Base-by-base conservation (phyloP, 1,140 invertebrate genomes). In the Popillia japonica region DNA sequence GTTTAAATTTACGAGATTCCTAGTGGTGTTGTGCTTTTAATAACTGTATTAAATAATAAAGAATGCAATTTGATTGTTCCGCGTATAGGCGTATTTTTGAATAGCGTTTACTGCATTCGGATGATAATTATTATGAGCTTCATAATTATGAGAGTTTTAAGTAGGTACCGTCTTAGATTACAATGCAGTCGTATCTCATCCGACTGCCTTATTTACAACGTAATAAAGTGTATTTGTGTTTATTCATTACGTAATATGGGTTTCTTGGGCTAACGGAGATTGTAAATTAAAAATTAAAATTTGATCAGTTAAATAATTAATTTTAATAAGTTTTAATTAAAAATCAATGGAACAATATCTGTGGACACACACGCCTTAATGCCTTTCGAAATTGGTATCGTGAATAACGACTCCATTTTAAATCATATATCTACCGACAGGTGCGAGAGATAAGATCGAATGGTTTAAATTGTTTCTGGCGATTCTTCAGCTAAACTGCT, bases 291-390 rank as follows among this genome's bases (percentile, higher is more conserved):
- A 68, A 27, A 27, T 68, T 68, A 27, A 23, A 34, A 22, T 20
- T 34, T 14, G 61, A 68, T 68, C 61, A 68, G 27, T 23, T 68
- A 68, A 68, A 68, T 68, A 22, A 27, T 22, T 68, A 8, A 68
- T 68, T 68, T 68, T 68, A 68, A 68, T 68, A 34, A 27, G 27
- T 27, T 68, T 68, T 68, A 68, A 68, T 68, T 55, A 55, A 68
- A 68, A 68, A 8, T 22, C 61, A 22, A 23, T 34, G 61, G 17
- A 34, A 68, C 20, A 6, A 22, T 27, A 22, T 27, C 23, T 0
- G 1, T 14, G 3, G 23, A 68, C 61, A 68, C 23, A 3, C 22
- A 68, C 23, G 6, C 22, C 7, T 68, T 68, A 68, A 68, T 20
- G 27, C 27, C 20, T 34, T 23, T 7, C 8, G 27, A 68, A 68